Conservation (phyloP, 2,797 vertebrate genomes). For the Trachurus trachurus region DNA sequence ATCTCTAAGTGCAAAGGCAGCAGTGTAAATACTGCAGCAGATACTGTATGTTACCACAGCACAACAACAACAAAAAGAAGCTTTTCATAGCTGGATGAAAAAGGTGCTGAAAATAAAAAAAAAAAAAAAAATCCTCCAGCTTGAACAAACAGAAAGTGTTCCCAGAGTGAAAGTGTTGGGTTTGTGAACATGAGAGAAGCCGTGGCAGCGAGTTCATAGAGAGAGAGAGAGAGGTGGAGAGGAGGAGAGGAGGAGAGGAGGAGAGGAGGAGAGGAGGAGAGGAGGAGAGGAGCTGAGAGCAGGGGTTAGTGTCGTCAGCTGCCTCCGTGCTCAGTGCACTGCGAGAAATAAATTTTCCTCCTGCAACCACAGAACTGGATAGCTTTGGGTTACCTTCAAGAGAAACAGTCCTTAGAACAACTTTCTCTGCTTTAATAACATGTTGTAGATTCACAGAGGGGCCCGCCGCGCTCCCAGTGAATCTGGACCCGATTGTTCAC, state of each 20-base stretch:
- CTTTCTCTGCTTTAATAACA: constrained; percentile 80
- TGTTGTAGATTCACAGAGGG: constrained; percentile 53
- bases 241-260: constrained; percentile 38
- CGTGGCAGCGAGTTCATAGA: constrained; percentile 32
- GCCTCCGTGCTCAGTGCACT: constrained; percentile 36
- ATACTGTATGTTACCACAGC: neutral
- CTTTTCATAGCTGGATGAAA: neutral
- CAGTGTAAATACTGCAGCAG: neutral
- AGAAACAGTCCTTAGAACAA: constrained; percentile 77
- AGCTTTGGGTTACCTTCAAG: constrained; percentile 76
- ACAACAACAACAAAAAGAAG: neutral
- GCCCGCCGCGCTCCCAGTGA: constrained; percentile 54
- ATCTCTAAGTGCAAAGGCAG: neutral
- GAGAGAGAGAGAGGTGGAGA: constrained; percentile 6
- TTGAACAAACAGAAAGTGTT: constrained; percentile 26
- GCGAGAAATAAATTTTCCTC: constrained; percentile 58
- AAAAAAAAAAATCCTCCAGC: neutral
- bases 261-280: constrained; percentile 28
- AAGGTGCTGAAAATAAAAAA: neutral
- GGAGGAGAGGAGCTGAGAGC: constrained; percentile 37
- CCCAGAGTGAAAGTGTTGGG: constrained; percentile 17
- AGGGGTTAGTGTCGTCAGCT: constrained; percentile 65
- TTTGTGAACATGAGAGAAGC: constrained; percentile 34
- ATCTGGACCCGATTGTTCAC: constrained; percentile 79
- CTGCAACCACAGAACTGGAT: constrained; percentile 68